Evolutionary conservation across 2,113 vertebrate genomes (phyloP), one percentile per base, ranked within the genome.

Genomic region (Zosterops pallidus): DNA sequence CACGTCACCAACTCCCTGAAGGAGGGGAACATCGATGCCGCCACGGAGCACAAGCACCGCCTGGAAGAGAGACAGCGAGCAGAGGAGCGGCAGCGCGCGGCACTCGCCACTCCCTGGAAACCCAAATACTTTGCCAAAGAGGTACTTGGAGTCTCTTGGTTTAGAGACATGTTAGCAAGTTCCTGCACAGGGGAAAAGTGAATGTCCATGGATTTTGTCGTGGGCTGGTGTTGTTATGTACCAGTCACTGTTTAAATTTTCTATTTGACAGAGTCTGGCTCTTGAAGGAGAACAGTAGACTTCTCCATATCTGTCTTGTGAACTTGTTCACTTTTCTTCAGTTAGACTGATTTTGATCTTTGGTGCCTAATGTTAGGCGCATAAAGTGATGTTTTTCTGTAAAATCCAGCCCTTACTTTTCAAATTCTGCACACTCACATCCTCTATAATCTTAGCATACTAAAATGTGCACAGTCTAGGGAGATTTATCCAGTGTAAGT

Each of bases 121-220:
- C 98, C 99, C 83, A 99, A 98, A 87, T 98, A 99, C 90, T 99
- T 99, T 96, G 98, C 94, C 88, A 99, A 99, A 97, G 98, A 99
- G 99, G 99, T 99, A 97, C 97, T 24, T 24, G 4, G 16, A 2
- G 22, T 23, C 25, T n/a, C 57, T 25, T 65, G 14, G 21, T 23
- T 29, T 67, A 8, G 70, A 35, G 50, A 53, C 25, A 31, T 16
- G 4, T 8, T 8, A 29, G 56, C 22, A 10, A 53, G 68, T 56
- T 60, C 44, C 22, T 71, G 86, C 53, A 9, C 3, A 2, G 22
- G 6, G 67, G 78, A 47, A 9, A 29, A 26, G 31, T 31, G 17
- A 62, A 31, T 31, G 29, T 21, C 46, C 6, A 2, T 19, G 53
- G 7, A 31, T 93, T 77, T 64, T 70, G 23, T 33, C 8, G 1